Evolutionary conservation across 2,888 invertebrate genomes (phyloP), one percentile per base, ranked within the genome.

Genomic region (Spilosoma lubricipeda): DNA sequence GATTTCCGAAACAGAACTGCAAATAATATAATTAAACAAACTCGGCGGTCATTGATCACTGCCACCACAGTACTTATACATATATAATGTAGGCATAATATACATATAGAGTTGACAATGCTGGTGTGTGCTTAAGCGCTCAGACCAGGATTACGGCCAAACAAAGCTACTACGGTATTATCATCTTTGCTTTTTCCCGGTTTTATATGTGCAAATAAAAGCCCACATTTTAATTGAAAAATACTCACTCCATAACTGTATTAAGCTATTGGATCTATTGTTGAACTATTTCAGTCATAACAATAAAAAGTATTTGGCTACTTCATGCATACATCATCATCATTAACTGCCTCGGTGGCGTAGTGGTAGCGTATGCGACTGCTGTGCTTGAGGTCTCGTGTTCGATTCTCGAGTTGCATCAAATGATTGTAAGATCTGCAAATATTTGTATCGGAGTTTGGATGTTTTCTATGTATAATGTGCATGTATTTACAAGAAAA

Each of bases 141-240:
- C 79, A 80, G 79, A 75, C 77, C 82, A 63, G 85, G 82, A 83
- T 84, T 84, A 85, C 71, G 78, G 65, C 75, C 69, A 77, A 69
- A 83, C 77, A 84, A 83, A 85, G 82, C 85, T 79, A 79, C 80
- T 77, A 69, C 75, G 79, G 77, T 71, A 77, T 79, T 85, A 83
- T 74, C 80, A 81, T 72, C 80, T 73, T 73, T 84, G 74, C 78
- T 83, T 80, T 81, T 84, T 81, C 70, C 67, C 67, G 74, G 68
- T 74, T 67, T 80, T 75, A 80, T 77, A 75, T 75, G 72, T 76
- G 74, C 48, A 72, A 56, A 83, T 79, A 82, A 83, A 79, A 75
- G 77, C 76, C 70, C 67, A 69, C 77, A 76, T 78, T 82, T 79
- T 79, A 67, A 78, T 73, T 75, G 59, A 77, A 76, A 76, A 78